Evolutionary conservation across 2,797 vertebrate genomes (phyloP), one percentile per base, ranked within the genome.

Genomic region (Sebastes umbrosus): DNA sequence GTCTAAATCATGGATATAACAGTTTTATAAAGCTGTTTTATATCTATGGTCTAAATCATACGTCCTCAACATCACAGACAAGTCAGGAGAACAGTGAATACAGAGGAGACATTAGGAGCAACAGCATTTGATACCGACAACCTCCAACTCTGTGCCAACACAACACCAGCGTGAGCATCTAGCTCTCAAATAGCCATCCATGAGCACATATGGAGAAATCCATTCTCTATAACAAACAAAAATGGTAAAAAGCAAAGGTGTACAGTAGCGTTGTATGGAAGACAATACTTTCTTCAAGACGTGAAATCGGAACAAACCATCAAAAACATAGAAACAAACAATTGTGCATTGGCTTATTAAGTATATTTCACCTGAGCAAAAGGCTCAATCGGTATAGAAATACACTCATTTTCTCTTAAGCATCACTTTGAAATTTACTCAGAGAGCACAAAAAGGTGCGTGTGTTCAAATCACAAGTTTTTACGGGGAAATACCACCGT

Each of bases 361-460:
- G 69, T 58, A 75, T 25, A 79, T 84, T 84, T 92, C 92, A 43
- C 90, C 92, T 91, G 90, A 93, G 91, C 90, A 77, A 83, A 88
- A 85, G 80, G 81, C 82, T 91, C 89, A 72, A 77, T 32, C 32
- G 69, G 77, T 62, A 77, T 55, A 79, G 57, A 81, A 72, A 66
- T 64, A 82, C 73, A 84, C 70, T 24, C 1, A 72, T 54, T 64
- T 66, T 27, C 43, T 63, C 59, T 63, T n/a, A 31, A 69, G 55
- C 27, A 32, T 79, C 79, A 39, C 27, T 62, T 67, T 39, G 58
- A 79, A 27, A 27, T 82, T 75, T 20, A 77, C 72, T 75, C 64
- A 46, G 32, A 68, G 74, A 68, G 57, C 29, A 39, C 55, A 73
- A 31, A 36, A 63, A 67, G 32, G 39, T 72, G 72, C 66, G 1